Evolutionary conservation across 35 echinoderm and acorn worm genomes (phyloP), one percentile per base, ranked within the genome.

Genomic region (Diadema setosum): DNA sequence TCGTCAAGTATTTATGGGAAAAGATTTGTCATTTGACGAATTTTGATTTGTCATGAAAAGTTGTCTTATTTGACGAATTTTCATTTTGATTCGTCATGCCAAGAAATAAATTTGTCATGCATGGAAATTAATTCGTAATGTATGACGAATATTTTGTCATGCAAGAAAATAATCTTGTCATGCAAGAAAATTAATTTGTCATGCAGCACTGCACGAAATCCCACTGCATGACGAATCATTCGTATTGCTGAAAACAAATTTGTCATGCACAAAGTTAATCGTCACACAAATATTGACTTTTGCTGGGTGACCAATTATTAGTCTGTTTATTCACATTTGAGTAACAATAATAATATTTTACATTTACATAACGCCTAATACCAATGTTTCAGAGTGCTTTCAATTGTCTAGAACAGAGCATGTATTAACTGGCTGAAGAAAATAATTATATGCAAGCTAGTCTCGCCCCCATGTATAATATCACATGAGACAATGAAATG

Each of bases 1-100:
- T 74, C 67, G 67, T 74, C 67, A 74, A 74, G 67, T 3, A 67
- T 67, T 67, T 67, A 67, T 67, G 18, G 61, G 27, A 67, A 67
- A 11, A 67, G 61, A 25, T 74, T 74, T 74, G 67, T 74, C 67
- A 74, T 74, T 74, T 35, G 67, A 74, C 67, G 20, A 31, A 74
- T 74, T 25, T 67, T 67, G 21, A 55, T 55, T 55, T 2, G 49
- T 55, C 49, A 55, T 55, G 49, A 55, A 55, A 55, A 55, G 49
- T 55, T 12, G 49, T 55, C 49, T 55, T 55, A 67, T 67, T 67
- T 67, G 61, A 67, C 61, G 27, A 20, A 67, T 67, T 67, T 67
- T 67, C 17, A 67, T 67, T 67, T 67, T 55, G 49, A 55, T 55
- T 55, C 49, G 61, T 67, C 61, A 67, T 67, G 61, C 17, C 12